Evolutionary conservation across 2,113 vertebrate genomes (phyloP).

Genomic region (Telmatochromis sp.): DNA sequence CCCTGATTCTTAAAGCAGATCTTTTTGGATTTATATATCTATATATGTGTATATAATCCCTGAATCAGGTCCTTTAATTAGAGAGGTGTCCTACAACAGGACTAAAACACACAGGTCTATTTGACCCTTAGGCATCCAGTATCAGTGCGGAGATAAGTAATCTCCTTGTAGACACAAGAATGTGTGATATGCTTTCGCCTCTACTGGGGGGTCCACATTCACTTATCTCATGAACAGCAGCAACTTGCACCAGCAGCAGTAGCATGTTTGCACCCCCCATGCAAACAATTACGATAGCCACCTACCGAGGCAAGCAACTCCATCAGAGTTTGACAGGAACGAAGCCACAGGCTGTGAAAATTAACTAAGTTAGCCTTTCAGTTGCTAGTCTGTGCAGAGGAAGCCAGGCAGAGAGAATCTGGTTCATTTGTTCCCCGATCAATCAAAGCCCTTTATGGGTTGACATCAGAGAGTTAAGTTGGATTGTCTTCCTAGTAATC

Average conservation of each 20-base stretch:
- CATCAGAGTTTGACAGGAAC: slow-evolving; percentile 47
- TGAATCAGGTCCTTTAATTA: background rate
- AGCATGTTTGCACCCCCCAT: slow-evolving; percentile 6
- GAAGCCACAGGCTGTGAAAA: slow-evolving; percentile 30
- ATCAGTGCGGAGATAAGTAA: slow-evolving; percentile 46
- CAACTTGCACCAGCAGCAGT: slow-evolving; percentile 33
- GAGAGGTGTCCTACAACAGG: background rate
- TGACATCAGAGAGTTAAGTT: slow-evolving; percentile 42
- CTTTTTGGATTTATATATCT: background rate
- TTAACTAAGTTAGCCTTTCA: slow-evolving; percentile 58
- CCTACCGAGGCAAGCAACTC: slow-evolving; percentile 33
- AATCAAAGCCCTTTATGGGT: slow-evolving; percentile 56
- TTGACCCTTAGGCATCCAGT: slow-evolving; percentile 15
- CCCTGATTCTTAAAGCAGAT: background rate
- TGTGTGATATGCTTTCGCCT: slow-evolving; percentile 51
- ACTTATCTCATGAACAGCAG: slow-evolving; percentile 38
- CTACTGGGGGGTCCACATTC: slow-evolving; percentile 54
- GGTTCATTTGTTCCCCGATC: slow-evolving; percentile 50
- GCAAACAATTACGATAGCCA: slow-evolving; percentile 13
- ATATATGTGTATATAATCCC: background rate
- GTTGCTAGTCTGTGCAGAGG: slow-evolving; percentile 14
- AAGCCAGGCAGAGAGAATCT: slow-evolving; percentile 31
- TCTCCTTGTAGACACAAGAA: slow-evolving; percentile 54
- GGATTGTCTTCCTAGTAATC: slow-evolving; percentile 48
- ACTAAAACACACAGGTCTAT: background rate